Base-by-base conservation (phyloP, 2,797 vertebrate species). In the Poliocrania exsul region DNA sequence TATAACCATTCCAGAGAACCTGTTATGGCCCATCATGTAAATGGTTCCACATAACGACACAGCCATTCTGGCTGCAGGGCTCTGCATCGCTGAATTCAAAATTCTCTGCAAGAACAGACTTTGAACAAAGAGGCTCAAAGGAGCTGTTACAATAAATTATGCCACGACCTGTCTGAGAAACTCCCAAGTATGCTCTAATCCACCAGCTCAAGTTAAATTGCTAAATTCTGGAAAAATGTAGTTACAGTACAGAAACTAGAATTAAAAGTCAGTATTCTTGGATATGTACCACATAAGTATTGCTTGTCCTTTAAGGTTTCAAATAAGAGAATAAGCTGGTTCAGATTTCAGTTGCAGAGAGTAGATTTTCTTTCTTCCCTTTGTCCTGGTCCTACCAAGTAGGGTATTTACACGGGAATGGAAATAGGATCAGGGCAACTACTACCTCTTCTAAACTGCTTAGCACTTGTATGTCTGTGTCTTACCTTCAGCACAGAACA, bases 171-270 rank as follows among this genome's bases (percentile, higher is more conserved):
- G 31, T 42, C 89, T 95, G 58, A 79, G 46, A 74, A 92, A 88
- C 54, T 89, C 58, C 78, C 78, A 87, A 11, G 93, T 88, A 84
- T 23, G 16, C 10, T 51, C 82, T 84, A 73, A 93, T 47, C 53
- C 21, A 57, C 67, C 70, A 93, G 65, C n/a, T 53, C 42, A 86
- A 69, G 62, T 0, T 29, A 28, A 75, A 70, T 50, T 88, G 85
- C 44, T 95, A 75, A 37, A 79, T 92, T 97, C 93, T 86, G 78
- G 91, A 71, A 92, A 86, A 93, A 94, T 65, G 50, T 46, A 37
- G 35, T 60, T 94, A 67, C 81, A 93, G 24, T 35, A 88, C 8
- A 79, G 58, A 40, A 69, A 56, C 4, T 44, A 86, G 33, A 9
- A 78, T 28, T 67, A 65, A 28, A 87, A 74, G 54, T 46, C 29